Evolutionary conservation across 2,888 invertebrate genomes (phyloP).

Genomic region (Drosophila kambysellisi): DNA sequence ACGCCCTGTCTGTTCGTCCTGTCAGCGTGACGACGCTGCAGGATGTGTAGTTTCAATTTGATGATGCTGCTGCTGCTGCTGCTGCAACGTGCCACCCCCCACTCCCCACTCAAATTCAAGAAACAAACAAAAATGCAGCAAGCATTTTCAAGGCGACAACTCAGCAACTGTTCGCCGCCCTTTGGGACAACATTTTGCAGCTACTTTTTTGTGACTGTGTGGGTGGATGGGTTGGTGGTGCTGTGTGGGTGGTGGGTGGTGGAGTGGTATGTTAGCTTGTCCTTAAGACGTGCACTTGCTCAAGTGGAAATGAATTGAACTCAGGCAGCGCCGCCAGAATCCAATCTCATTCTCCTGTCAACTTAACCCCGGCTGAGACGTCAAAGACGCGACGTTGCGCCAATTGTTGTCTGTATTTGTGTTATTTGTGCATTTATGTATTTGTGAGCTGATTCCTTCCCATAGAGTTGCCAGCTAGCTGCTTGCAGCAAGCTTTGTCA

Average conservation of each 20-base stretch:
- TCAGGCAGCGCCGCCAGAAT: constrained; percentile 70
- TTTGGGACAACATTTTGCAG: constrained; percentile 65
- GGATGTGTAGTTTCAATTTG: constrained; percentile 73
- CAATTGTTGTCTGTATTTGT: constrained; percentile 64
- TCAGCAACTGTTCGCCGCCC: constrained; percentile 37
- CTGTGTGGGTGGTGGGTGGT: not conserved
- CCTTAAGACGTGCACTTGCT: constrained; percentile 79
- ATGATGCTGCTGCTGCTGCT: constrained; percentile 60
- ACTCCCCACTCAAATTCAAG: constrained; percentile 58
- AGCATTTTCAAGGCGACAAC: constrained; percentile 70
- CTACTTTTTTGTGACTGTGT: constrained; percentile 63
- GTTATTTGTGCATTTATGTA: constrained; percentile 47
- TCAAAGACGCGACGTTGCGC: constrained; percentile 55
- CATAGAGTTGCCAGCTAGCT: constrained; percentile 21
- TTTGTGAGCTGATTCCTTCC: constrained; percentile 33
- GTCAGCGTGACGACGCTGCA: constrained; percentile 21
- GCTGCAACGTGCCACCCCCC: constrained; percentile 6
- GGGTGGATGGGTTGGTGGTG: not conserved
- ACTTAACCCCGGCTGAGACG: constrained; percentile 75
- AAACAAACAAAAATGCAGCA: constrained; percentile 63
- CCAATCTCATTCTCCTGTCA: constrained; percentile 80
- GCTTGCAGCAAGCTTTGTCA: constrained; percentile 54
- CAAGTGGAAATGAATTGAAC: constrained; percentile 84
- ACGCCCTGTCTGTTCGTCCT: constrained; percentile 12
- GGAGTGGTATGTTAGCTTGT: constrained; percentile 15